Percentiles rank a stretch among this genome's conserved stretches.
These are phyloP conservation scores for Argynnis bischoffii DNA, from an alignment of 2,888 invertebrate species.

Conservation along the genomic window DNA sequence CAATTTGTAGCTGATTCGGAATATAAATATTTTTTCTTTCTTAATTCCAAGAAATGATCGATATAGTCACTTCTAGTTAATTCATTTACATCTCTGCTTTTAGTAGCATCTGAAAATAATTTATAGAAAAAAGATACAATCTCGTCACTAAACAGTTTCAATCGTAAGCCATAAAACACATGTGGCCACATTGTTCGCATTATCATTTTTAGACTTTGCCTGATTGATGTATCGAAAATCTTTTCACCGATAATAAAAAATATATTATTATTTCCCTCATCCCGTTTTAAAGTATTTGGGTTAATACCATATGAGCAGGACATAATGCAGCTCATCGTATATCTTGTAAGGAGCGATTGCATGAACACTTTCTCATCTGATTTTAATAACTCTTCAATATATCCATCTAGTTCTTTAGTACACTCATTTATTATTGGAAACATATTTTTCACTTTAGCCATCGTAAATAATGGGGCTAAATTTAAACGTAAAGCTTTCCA, in stretches of 20 bases:
- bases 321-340: conserved; percentile 7
- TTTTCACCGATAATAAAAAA: conserved; percentile 14
- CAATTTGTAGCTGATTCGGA: conserved; percentile 54
- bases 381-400: not conserved
- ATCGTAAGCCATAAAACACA: conserved; percentile 55
- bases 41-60: conserved; percentile 53
- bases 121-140: conserved; percentile 50
- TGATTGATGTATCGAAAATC: conserved; percentile 6
- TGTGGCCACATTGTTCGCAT: conserved; percentile 56
- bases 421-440: conserved; percentile 10
- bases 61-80: conserved; percentile 56
- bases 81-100: conserved; percentile 49
- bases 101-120: conserved; percentile 49
- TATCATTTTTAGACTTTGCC: not conserved
- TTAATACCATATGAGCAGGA: conserved; percentile 5
- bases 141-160: conserved; percentile 45
- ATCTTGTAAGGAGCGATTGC: not conserved
- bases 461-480: conserved; percentile 47
- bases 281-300: conserved; percentile 7
- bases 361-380: not conserved
- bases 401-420: not conserved
- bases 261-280: not conserved
- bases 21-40: conserved; percentile 46
- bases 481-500: conserved; percentile 61
- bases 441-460: conserved; percentile 4